These are phyloP conservation scores for Pogonophryne albipinna DNA, from an alignment of 2,797 vertebrate species.

Conservation along the genomic window DNA sequence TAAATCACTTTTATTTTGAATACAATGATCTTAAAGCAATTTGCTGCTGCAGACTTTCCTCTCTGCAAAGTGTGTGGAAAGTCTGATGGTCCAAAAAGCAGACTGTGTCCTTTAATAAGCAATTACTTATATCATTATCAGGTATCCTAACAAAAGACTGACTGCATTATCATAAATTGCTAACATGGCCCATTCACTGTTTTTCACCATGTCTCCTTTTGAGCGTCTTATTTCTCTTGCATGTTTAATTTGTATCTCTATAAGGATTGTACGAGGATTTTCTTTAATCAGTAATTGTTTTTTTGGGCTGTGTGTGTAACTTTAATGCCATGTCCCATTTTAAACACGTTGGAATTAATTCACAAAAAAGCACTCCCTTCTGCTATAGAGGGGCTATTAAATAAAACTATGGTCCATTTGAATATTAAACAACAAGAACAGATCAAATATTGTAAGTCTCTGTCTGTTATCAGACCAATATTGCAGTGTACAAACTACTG, in stretches of 20 bases:
- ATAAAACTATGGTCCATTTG: neutral
- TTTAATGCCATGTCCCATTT: conserved; percentile 13
- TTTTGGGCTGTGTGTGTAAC: neutral
- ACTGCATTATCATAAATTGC: neutral
- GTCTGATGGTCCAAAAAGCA: neutral
- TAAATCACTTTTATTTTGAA: neutral
- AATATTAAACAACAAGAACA: neutral
- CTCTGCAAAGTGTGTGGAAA: neutral
- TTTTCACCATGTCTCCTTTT: neutral
- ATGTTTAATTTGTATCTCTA: neutral
- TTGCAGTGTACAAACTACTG: neutral
- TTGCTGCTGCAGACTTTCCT: conserved; percentile 5
- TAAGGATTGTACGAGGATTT: neutral
- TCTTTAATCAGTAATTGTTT: neutral
- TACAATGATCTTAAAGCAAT: no score
- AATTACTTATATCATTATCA: neutral
- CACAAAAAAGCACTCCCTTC: neutral
- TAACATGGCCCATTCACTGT: neutral
- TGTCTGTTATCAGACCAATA: neutral
- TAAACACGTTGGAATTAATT: conserved; percentile 9
- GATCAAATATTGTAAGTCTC: neutral
- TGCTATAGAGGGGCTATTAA: neutral
- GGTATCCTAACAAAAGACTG: neutral
- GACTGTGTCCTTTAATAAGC: neutral
- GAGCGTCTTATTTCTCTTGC: neutral